These are phyloP conservation scores for Lepilemur septentrionalis DNA, from an alignment of 2,797 vertebrate genomes.

Conservation along the genomic window DNA sequence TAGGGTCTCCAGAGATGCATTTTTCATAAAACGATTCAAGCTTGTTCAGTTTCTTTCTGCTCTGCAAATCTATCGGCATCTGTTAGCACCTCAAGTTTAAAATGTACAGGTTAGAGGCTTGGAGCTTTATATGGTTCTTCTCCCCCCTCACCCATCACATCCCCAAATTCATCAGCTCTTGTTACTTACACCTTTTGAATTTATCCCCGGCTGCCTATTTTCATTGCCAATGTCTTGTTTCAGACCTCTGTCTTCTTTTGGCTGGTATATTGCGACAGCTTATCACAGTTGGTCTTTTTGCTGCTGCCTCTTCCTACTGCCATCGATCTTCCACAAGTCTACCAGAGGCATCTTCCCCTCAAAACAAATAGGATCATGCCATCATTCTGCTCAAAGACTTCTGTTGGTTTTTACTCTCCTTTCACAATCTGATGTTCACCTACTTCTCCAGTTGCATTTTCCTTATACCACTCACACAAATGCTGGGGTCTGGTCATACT, in stretches of 20 bases:
- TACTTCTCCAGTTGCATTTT: background rate
- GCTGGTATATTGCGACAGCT: background rate
- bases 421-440: background rate
- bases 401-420: background rate
- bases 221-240: background rate
- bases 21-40: background rate
- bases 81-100: background rate
- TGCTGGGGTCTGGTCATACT: background rate
- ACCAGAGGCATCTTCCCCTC: background rate
- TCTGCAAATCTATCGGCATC: background rate
- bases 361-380: background rate
- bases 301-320: background rate
- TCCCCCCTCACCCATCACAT: fast-evolving
- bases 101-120: background rate
- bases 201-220: background rate
- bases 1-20: background rate
- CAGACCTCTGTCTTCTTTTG: background rate
- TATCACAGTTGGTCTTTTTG: background rate
- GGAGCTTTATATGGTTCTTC: background rate
- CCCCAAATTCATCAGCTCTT: background rate
- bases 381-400: background rate
- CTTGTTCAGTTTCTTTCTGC: background rate
- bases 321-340: background rate
- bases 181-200: background rate
- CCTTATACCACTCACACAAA: background rate